A percentile compares a stretch with the other conserved stretches of the same genome.
phyloP scores from a whole-genome alignment of 1,140 invertebrate species.

The Drosophila subobscura region DNA sequence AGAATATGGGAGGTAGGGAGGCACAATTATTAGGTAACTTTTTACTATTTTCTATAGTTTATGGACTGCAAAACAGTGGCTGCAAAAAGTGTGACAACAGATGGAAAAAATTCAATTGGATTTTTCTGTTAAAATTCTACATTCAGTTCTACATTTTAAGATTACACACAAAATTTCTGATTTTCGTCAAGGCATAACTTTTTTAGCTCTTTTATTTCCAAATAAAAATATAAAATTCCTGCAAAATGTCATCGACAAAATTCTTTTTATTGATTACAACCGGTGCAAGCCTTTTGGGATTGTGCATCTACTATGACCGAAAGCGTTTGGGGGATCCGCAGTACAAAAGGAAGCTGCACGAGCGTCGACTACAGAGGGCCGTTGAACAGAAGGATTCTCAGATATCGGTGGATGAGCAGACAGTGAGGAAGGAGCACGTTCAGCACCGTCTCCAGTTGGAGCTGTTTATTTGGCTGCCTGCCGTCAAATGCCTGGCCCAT shows the following conservation, averaged over 20 bases:
- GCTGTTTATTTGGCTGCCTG: no score
- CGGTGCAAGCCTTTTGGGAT: constrained; percentile 86
- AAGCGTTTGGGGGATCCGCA: constrained; percentile 95
- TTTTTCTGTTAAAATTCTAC: no score
- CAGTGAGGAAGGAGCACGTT: neutral
- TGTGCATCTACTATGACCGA: constrained; percentile 97
- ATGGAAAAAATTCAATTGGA: no score
- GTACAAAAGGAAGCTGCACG: constrained; percentile 96
- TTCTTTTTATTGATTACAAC: no score
- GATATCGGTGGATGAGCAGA: neutral
- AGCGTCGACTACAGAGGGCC: constrained; percentile 12
- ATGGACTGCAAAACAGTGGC: neutral
- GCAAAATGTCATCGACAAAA: no score
- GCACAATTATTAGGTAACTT: constrained; percentile 30
- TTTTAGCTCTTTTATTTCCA: no score
- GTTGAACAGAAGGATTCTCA: no score
- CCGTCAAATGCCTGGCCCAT: neutral
- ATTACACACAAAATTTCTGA: no score
- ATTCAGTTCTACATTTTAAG: no score
- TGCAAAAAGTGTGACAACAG: constrained; percentile 5
- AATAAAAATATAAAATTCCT: no score
- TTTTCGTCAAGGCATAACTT: no score
- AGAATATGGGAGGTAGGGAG: constrained; percentile 6
- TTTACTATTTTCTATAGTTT: constrained; percentile 6
- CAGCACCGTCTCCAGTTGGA: neutral